A percentile compares a stretch with the other conserved stretches of the same genome.
These are phyloP conservation scores for Sebastes umbrosus DNA, from an alignment of 2,797 vertebrate species.

Conservation along the genomic window DNA sequence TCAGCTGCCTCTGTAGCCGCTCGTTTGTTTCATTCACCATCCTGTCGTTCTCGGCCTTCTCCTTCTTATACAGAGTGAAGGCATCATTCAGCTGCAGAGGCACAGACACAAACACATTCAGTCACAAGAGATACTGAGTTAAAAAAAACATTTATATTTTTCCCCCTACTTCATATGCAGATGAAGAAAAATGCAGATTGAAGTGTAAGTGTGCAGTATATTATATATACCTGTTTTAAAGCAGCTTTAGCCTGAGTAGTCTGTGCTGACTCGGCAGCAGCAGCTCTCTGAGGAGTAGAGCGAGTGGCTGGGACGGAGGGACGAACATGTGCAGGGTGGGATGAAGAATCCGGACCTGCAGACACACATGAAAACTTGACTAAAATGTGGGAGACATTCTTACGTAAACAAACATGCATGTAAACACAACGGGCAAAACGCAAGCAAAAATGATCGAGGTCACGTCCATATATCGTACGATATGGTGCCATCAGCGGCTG, in stretches of 20 bases:
- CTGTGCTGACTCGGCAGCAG: slow-evolving; percentile 83
- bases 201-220: too few relatives aligned
- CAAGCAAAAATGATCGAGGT: too few relatives aligned
- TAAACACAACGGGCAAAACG: too few relatives aligned
- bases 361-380: neutral
- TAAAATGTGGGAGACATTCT: too few relatives aligned
- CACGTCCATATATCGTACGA: too few relatives aligned
- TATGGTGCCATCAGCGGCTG: too few relatives aligned
- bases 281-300: slow-evolving; percentile 83
- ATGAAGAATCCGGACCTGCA: slow-evolving; percentile 76
- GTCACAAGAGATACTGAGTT: neutral
- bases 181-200: neutral
- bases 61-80: slow-evolving; percentile 93
- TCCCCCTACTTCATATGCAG: neutral
- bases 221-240: slow-evolving; percentile 88
- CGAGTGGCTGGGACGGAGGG: slow-evolving; percentile 78
- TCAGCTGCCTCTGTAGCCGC: slow-evolving; percentile 89
- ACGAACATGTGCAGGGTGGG: slow-evolving; percentile 80
- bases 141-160: too few relatives aligned
- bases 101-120: neutral
- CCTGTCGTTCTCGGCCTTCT: slow-evolving; percentile 93
- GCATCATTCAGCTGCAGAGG: slow-evolving; percentile 88
- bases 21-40: slow-evolving; percentile 93
- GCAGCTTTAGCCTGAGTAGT: slow-evolving; percentile 91
- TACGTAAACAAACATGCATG: too few relatives aligned